Evolutionary conservation across 2,888 invertebrate genomes (phyloP).

Genomic region (Operophtera brumata): DNA sequence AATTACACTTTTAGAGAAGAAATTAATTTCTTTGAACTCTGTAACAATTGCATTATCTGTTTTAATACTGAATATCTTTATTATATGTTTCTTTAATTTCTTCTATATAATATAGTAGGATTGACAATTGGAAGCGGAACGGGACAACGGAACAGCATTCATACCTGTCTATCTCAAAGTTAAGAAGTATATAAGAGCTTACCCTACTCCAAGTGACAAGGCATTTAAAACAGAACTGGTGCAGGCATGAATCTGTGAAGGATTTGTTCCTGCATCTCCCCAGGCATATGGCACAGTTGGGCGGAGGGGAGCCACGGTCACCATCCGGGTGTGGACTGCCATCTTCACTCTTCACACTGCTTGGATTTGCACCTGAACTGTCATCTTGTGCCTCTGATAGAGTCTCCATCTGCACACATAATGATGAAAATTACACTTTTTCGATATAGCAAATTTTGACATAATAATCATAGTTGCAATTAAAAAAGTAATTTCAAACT

Average conservation of each 20-base stretch:
- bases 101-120: too few relatives aligned
- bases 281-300: slow-evolving; percentile 96
- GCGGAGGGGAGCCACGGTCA: slow-evolving; percentile 84
- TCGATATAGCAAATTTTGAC: too few relatives aligned
- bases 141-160: too few relatives aligned
- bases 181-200: slow-evolving; percentile 30
- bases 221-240: slow-evolving; percentile 97
- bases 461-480: too few relatives aligned
- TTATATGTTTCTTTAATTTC: too few relatives aligned
- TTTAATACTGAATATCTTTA: too few relatives aligned
- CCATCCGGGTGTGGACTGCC: slow-evolving; percentile 67
- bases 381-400: slow-evolving; percentile 56
- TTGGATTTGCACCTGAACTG: slow-evolving; percentile 65
- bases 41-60: too few relatives aligned
- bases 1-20: too few relatives aligned
- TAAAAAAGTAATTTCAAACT: too few relatives aligned
- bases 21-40: too few relatives aligned
- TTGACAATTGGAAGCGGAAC: too few relatives aligned
- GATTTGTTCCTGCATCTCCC: slow-evolving; percentile 93
- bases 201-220: slow-evolving; percentile 96
- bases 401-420: slow-evolving; percentile 53
- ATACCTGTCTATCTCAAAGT: too few relatives aligned
- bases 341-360: slow-evolving; percentile 72
- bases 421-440: not conserved
- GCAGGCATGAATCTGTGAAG: slow-evolving; percentile 95